Evolutionary conservation across 2,113 vertebrate species (phyloP).

Genomic region (Chunga burmeisteri): DNA sequence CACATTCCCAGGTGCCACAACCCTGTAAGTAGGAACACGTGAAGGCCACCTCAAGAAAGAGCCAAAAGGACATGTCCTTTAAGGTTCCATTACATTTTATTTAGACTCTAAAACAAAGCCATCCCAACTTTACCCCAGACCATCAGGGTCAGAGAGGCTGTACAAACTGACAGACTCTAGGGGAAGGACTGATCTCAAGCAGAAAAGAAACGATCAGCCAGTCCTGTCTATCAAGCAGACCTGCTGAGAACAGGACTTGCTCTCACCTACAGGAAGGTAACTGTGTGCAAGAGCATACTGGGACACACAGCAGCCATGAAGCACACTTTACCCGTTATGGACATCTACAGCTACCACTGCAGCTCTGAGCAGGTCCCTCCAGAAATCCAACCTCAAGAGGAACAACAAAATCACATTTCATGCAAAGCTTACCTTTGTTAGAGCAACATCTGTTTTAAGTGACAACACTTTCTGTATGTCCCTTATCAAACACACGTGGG

Average conservation of each 20-base stretch:
- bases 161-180: background rate
- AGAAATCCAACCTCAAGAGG: background rate
- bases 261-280: background rate
- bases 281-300: fast-evolving
- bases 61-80: background rate
- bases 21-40: background rate
- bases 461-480: constrained; percentile 85
- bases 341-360: background rate
- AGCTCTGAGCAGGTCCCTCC: background rate
- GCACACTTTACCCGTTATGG: background rate
- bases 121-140: background rate
- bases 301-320: background rate
- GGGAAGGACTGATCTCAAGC: background rate
- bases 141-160: background rate
- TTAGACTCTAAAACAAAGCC: background rate
- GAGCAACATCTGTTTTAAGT: constrained; percentile 81
- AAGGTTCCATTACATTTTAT: background rate
- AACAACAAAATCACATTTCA: background rate
- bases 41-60: background rate
- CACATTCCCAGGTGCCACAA: background rate
- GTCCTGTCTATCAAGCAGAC: background rate
- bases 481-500: constrained; percentile 88
- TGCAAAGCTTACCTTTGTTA: constrained; percentile 87
- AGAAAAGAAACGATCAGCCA: background rate
- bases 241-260: background rate